Evolutionary conservation across 2,113 vertebrate species (phyloP), one percentile per base, ranked within the genome.

Genomic region (Cyprinodon brontotheroides): DNA sequence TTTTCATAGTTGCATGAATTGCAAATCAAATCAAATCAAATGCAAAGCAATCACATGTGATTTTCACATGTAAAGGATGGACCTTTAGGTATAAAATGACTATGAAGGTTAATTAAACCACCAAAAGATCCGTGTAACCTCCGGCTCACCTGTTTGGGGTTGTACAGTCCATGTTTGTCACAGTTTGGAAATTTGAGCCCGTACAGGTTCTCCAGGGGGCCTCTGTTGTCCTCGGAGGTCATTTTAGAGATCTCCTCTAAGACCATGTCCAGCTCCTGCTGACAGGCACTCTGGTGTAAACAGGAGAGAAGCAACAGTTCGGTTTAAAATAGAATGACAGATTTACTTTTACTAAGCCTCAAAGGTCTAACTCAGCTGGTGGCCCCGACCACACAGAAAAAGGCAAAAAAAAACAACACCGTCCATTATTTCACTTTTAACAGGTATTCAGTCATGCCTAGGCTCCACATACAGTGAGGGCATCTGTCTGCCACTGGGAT

Each of bases 171-270:
- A 0, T 94, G 91, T 82, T 94, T 95, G 95, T 98, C 97, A n/a
- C 98, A 99, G 94, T 99, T 99, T 76, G 97, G 98, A 87, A 99
- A 98, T 50, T 96, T 96, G 82, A 99, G 93, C 63, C 93, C 94
- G 36, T 98, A 98, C 61, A 99, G 96, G 75, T 98, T 95, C 82
- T 99, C 97, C 92, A 99, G 89, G 0, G 96, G 96, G 2, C 96
- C 97, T 68, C 96, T 93, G 73, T 97, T 97, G 77, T 99, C 97
- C 0, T 95, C 95, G 43, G 97, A 92, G 71, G 95, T 94, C 94
- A 99, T 97, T 83, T 93, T 96, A 4, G 96, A 96, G 86, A 99
- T 97, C 73, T 96, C 94, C 83, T 98, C 96, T 78, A 99, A 89
- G 80, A 98, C 97, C 80, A 92, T 93, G 90, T 98, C 95, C 92